phyloP scores from a whole-genome alignment of 2,888 invertebrate species.

The Lypha dubia region DNA sequence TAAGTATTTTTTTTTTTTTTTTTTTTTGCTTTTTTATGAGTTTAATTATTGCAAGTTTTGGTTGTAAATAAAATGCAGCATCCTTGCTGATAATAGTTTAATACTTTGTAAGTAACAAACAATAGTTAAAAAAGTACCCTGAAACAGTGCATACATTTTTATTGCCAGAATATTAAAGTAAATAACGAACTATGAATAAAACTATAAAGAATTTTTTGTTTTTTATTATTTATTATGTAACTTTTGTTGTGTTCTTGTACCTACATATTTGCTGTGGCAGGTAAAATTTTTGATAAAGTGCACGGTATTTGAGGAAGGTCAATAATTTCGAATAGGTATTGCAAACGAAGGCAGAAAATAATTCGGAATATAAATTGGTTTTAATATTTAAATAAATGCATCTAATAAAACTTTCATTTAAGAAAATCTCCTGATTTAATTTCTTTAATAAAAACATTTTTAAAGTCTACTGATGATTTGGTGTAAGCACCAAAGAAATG shows the following conservation, averaged over 20 bases:
- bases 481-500: too few species aligned
- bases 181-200: constrained; percentile 25
- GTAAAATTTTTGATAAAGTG: neutral
- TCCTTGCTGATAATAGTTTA: constrained; percentile 33
- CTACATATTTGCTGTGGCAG: neutral
- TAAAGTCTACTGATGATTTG: too few species aligned
- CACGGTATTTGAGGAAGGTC: neutral
- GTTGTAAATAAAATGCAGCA: constrained; percentile 35
- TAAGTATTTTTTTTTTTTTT: constrained; percentile 13
- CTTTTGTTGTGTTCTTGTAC: neutral
- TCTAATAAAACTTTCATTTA: too few species aligned
- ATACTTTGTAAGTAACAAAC: constrained; percentile 39
- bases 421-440: too few species aligned
- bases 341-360: neutral
- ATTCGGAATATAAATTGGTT: neutral
- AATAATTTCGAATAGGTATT: neutral
- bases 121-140: constrained; percentile 22
- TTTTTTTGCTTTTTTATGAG: constrained; percentile 10
- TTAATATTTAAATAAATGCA: too few species aligned
- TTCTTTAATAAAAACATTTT: too few species aligned
- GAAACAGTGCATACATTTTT: constrained; percentile 19
- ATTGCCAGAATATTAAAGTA: constrained; percentile 30
- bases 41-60: constrained; percentile 26
- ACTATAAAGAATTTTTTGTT: neutral
- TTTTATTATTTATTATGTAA: neutral